Percentiles rank a stretch among this genome's conserved stretches.
These are phyloP conservation scores for Ochropacha duplaris DNA, from an alignment of 2,888 invertebrate species.

Conservation along the genomic window DNA sequence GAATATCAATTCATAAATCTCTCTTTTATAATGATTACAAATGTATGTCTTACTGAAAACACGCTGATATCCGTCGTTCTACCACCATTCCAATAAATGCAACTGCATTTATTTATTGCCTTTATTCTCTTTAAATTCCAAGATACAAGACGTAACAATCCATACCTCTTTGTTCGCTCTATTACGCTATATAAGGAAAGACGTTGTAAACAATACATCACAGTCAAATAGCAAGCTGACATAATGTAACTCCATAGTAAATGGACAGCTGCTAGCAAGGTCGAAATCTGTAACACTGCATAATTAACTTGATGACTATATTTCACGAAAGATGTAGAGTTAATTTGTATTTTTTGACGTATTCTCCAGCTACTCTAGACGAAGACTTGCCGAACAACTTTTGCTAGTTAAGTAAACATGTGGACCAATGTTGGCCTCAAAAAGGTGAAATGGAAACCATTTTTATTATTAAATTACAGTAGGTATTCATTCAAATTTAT, in stretches of 20 bases:
- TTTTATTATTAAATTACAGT: no score
- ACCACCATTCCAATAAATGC: neutral
- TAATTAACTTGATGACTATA: slow-evolving; percentile 11
- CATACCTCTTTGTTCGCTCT: slow-evolving; percentile 7
- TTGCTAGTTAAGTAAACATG: no score
- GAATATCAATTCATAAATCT: no score
- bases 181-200: slow-evolving; percentile 28
- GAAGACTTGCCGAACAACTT: neutral
- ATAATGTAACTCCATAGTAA: slow-evolving; percentile 30
- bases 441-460: no score
- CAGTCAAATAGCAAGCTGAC: slow-evolving; percentile 16
- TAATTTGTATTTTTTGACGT: neutral
- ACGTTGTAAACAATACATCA: slow-evolving; percentile 18
- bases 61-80: no score
- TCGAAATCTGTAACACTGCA: slow-evolving; percentile 32
- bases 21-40: no score
- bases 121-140: neutral
- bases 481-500: no score
- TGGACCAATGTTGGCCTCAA: no score
- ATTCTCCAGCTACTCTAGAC: neutral
- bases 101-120: neutral
- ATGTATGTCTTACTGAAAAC: no score
- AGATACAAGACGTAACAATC: neutral
- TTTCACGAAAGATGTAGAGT: slow-evolving; percentile 9
- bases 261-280: slow-evolving; percentile 29